Percentiles rank a stretch among this genome's conserved stretches.
phyloP scores from a whole-genome alignment of 2,113 vertebrate genomes.

The Bufo bufo region DNA sequence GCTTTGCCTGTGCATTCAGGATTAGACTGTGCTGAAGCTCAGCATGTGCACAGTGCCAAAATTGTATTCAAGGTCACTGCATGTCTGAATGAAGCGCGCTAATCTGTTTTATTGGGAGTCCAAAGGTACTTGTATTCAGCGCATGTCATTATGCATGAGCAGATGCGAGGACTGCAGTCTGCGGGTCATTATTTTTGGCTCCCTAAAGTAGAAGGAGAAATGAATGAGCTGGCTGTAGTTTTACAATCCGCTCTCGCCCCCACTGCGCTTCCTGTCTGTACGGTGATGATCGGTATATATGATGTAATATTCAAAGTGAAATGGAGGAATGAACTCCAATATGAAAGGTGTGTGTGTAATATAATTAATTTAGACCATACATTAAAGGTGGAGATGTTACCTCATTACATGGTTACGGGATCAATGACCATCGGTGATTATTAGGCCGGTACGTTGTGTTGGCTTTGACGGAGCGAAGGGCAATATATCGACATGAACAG shows the following conservation, averaged over 20 bases:
- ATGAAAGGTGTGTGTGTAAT: no score
- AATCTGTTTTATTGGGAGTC: slow-evolving; percentile 57
- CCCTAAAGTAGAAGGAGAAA: neutral
- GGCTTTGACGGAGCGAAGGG: neutral
- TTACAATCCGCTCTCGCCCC: neutral
- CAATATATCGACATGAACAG: neutral
- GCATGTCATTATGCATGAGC: slow-evolving; percentile 53
- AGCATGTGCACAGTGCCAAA: slow-evolving; percentile 55
- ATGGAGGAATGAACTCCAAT: no score
- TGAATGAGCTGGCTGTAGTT: neutral
- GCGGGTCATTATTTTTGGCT: slow-evolving; percentile 21
- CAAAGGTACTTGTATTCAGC: slow-evolving; percentile 38
- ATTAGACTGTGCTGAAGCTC: slow-evolving; percentile 51
- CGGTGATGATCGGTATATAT: neutral
- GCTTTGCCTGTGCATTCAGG: slow-evolving; percentile 56
- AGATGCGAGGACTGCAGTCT: slow-evolving; percentile 29
- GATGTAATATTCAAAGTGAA: neutral
- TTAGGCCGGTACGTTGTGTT: neutral
- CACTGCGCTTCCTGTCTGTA: neutral
- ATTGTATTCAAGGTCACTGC: slow-evolving; percentile 56
- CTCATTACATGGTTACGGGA: neutral
- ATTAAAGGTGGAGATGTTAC: neutral
- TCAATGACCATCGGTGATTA: neutral
- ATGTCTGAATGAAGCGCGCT: slow-evolving; percentile 52
- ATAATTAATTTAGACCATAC: no score